A percentile compares a stretch with the other conserved stretches of the same genome.
phyloP scores from a whole-genome alignment of 2,888 invertebrate genomes.

The Himalopsyche tibetana region DNA sequence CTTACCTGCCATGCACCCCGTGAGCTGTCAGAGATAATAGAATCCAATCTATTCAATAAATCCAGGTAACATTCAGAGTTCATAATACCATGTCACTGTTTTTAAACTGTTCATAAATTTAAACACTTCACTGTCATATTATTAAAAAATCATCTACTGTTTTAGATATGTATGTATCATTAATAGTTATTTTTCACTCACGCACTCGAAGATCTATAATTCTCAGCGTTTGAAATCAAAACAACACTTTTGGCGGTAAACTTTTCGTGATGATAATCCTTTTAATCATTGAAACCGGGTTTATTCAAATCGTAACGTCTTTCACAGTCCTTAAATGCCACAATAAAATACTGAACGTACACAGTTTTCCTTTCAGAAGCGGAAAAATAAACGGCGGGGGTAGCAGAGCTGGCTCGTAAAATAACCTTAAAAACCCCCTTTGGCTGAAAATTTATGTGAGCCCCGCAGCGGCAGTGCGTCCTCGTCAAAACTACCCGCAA shows the following conservation, averaged over 20 bases:
- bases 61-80: constrained; percentile 36
- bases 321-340: constrained; percentile 43
- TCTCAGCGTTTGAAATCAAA: constrained; percentile 15
- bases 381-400: constrained; percentile 37
- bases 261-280: constrained; percentile 31
- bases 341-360: constrained; percentile 42
- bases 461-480: constrained; percentile 6
- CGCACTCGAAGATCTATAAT: background rate
- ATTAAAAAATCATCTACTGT: background rate
- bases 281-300: constrained; percentile 29
- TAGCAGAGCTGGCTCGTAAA: constrained; percentile 20
- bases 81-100: constrained; percentile 35
- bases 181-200: background rate
- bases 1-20: constrained; percentile 15
- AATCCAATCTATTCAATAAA: constrained; percentile 38
- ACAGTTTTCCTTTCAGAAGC: constrained; percentile 42
- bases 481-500: constrained; percentile 27
- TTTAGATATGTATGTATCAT: background rate
- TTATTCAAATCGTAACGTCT: constrained; percentile 40
- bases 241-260: constrained; percentile 41
- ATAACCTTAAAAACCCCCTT: constrained; percentile 43
- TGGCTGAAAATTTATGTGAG: constrained; percentile 32
- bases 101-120: constrained; percentile 6
- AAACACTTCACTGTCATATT: constrained; percentile 8
- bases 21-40: constrained; percentile 23